These are phyloP conservation scores for Pteronotus mesoamericanus DNA, from an alignment of 2,797 vertebrate species.

Conservation along the genomic window DNA sequence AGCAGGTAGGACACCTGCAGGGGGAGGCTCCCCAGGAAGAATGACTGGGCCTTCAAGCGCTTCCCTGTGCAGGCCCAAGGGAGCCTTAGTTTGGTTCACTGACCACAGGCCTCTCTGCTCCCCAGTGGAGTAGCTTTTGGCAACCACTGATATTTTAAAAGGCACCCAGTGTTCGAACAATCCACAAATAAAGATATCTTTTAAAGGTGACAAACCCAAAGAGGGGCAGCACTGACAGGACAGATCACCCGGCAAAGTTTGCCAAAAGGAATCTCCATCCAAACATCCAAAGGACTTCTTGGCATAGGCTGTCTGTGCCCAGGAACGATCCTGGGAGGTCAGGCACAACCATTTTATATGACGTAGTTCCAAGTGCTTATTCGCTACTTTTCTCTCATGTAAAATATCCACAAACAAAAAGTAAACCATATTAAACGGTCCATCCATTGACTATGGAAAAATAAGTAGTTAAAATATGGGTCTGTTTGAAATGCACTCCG, in stretches of 20 bases:
- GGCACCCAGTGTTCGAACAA: not conserved
- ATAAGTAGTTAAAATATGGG: not conserved
- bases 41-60: not conserved
- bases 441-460: not conserved
- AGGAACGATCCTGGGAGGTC: not conserved
- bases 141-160: not conserved
- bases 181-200: not conserved
- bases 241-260: not conserved
- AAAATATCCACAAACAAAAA: not conserved
- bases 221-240: not conserved
- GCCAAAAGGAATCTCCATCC: not conserved
- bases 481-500: not conserved
- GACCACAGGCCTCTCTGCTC: not conserved
- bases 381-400: not conserved
- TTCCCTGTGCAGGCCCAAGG: not conserved
- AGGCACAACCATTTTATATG: not conserved
- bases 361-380: not conserved
- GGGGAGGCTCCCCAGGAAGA: not conserved
- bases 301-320: too few species aligned
- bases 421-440: not conserved
- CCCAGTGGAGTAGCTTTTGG: not conserved
- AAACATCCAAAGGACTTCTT: not conserved
- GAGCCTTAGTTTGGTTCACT: not conserved
- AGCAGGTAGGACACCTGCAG: not conserved
- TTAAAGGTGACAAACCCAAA: not conserved